Evolutionary conservation across 2,113 vertebrate species (phyloP).

Genomic region (Tachysurus fulvidraco): DNA sequence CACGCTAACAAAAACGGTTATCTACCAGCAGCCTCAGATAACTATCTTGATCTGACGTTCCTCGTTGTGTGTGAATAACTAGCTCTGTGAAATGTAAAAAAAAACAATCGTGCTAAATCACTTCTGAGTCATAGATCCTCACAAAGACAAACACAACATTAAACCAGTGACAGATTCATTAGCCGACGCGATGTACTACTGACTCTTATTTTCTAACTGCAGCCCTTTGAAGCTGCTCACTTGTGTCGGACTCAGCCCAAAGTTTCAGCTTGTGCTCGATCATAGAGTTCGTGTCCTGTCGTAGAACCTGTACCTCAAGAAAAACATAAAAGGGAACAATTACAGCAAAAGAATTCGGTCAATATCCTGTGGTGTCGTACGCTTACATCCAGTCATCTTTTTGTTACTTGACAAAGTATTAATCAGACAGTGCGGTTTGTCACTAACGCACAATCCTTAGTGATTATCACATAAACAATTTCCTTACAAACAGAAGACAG

Average conservation of each 20-base stretch:
- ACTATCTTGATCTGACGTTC: not conserved
- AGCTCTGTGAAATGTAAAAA: not conserved
- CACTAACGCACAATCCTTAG: not conserved
- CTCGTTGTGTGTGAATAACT: not conserved
- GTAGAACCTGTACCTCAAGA: not conserved
- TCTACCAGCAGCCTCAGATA: not conserved
- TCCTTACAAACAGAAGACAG: no score
- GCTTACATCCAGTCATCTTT: not conserved
- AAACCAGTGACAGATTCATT: conserved; percentile 15
- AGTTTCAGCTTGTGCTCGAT: conserved; percentile 9
- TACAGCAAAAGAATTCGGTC: no score
- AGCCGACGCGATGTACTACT: not conserved
- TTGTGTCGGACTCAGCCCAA: not conserved
- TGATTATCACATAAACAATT: not conserved
- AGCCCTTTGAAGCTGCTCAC: conserved; percentile 22
- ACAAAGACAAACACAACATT: conserved; percentile 6
- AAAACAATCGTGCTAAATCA: not conserved
- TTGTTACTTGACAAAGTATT: not conserved
- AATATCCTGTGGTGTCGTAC: not conserved
- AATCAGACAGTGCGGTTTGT: not conserved
- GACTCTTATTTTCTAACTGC: conserved; percentile 13
- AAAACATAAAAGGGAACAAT: not conserved
- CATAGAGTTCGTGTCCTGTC: not conserved
- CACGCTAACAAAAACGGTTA: not conserved
- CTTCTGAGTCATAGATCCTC: not conserved